phyloP scores from a whole-genome alignment of 2,797 vertebrate genomes.

The Hyperoplus immaculatus region DNA sequence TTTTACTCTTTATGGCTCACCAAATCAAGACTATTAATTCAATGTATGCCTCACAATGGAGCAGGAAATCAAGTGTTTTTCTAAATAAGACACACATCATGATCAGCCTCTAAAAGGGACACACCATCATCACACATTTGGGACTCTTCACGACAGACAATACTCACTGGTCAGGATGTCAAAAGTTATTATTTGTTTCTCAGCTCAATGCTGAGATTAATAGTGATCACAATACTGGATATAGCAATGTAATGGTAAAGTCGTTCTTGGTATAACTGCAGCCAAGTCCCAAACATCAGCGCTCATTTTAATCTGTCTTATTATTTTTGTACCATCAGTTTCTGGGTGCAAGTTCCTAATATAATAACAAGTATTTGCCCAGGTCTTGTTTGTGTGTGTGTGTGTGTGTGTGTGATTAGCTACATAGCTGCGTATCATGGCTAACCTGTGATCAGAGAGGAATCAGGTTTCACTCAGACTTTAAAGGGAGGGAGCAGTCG shows the following conservation, averaged over 20 bases:
- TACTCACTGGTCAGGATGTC: not conserved
- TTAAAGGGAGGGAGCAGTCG: conserved; percentile 74
- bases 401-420: conserved; percentile 36
- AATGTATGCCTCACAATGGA: not conserved
- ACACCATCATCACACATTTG: too few species aligned
- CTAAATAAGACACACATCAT: conserved; percentile 12
- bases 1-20: not conserved
- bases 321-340: not conserved
- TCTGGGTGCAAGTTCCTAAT: not conserved
- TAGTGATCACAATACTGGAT: conserved; percentile 1
- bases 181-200: not conserved
- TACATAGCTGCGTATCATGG: conserved; percentile 63
- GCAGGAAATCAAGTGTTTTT: not conserved
- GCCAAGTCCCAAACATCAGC: conserved; percentile 1
- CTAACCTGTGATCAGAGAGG: conserved; percentile 36
- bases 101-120: not conserved
- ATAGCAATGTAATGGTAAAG: not conserved
- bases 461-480: conserved; percentile 51
- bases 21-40: not conserved
- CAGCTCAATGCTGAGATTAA: not conserved
- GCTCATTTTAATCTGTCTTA: not conserved
- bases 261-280: not conserved
- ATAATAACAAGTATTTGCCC: conserved; percentile 2
- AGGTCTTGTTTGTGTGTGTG: conserved; percentile 37
- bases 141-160: too few species aligned